These are phyloP conservation scores for Patella pellucida DNA, from an alignment of 2,888 invertebrate species.

Conservation along the genomic window DNA sequence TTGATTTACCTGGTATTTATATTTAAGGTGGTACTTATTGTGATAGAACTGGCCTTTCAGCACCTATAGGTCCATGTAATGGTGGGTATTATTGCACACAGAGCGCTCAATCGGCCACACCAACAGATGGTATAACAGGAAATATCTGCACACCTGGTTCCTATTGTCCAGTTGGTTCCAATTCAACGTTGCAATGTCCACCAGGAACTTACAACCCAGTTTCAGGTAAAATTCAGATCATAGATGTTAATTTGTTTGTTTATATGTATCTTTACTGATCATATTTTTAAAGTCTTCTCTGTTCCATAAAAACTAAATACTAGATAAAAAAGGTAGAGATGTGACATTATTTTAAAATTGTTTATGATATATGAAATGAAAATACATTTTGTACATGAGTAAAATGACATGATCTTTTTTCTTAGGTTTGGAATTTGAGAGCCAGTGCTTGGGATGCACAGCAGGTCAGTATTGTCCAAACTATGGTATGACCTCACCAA, in stretches of 20 bases:
- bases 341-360: background rate
- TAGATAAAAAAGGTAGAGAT: too few species aligned
- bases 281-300: too few species aligned
- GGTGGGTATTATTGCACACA: conserved; percentile 57
- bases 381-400: background rate
- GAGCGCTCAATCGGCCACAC: conserved; percentile 49
- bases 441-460: conserved; percentile 61
- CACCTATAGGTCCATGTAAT: conserved; percentile 53
- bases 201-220: conserved; percentile 63
- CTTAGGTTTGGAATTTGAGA: conserved; percentile 49
- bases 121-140: conserved; percentile 56
- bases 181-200: conserved; percentile 53
- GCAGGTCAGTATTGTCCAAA: conserved; percentile 61
- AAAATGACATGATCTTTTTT: conserved; percentile 6
- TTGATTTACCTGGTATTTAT: too few species aligned
- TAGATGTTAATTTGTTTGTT: too few species aligned
- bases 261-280: too few species aligned
- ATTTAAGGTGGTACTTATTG: conserved; percentile 53
- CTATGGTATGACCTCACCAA: conserved; percentile 51
- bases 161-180: conserved; percentile 62
- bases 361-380: background rate
- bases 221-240: conserved; percentile 41
- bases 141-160: conserved; percentile 57
- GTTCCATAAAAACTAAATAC: too few species aligned
- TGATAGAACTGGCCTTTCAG: conserved; percentile 48